Evolutionary conservation across 37 sponge, comb jelly and placozoan genomes (phyloP), one percentile per base, ranked within the genome.

Genomic region (Bolinopsis microptera): DNA sequence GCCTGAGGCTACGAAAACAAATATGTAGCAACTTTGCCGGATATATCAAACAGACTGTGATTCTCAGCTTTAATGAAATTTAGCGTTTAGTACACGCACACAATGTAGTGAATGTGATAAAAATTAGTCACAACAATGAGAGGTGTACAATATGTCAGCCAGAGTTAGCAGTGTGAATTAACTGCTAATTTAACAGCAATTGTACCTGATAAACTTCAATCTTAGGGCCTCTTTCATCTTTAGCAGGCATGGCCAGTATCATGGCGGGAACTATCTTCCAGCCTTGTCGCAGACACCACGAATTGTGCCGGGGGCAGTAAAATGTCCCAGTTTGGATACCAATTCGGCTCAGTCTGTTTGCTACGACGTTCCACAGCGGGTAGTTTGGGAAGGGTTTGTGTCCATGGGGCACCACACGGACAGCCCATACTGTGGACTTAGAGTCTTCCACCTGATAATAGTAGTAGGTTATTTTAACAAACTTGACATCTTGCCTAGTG

Each of bases 371-470:
- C 90, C 90, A 86, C 61, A 86, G 90, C 3, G 90, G 90, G 67
- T 86, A 86, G 61, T 86, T 27, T 8, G 90, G 90, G 61, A 86
- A 86, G 61, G 90, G 90, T 38, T 86, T 86, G 90, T 86, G 90
- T 38, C 90, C 90, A 61, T 86, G 90, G 1, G 90, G 90, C 25
- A 86, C 90, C 0, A 86, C 90, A 9, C 90, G n/a, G 31, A 86
- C 90, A 18, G 35, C 90, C 90, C 90, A 86, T 27, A 86, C 90
- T 39, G 90, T 39, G 0, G 90, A 86, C 67, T 86, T 86, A 28
- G 90, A 86, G 67, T 86, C 90, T 38, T 38, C 61, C 1, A 39
- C 40, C 90, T 39, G 40, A 27, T 9, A 34, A 9, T 3, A 36
- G 25, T n/a, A n/a, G 75, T 30, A n/a, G 75, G 3, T 9, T 61